Evolutionary conservation across 2,797 vertebrate species (phyloP).

Genomic region (Pangasius djambal): DNA sequence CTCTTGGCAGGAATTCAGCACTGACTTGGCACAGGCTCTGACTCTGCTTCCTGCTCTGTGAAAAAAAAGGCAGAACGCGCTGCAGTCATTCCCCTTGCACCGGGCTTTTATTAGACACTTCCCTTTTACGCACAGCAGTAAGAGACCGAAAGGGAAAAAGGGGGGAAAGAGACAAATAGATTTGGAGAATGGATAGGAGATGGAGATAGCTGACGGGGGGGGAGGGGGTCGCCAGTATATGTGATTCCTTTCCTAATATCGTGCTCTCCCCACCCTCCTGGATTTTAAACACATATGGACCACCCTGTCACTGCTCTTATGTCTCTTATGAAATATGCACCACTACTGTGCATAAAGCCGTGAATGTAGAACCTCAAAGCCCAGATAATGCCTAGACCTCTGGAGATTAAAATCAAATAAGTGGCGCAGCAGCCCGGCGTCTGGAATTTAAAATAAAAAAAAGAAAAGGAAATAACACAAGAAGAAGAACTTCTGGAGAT

Average conservation of each 20-base stretch:
- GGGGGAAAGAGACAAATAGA: slow-evolving; percentile 46
- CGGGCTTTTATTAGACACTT: slow-evolving; percentile 83
- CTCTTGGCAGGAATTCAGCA: slow-evolving; percentile 91
- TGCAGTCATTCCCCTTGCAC: slow-evolving; percentile 70
- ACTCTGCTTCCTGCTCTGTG: slow-evolving; percentile 83
- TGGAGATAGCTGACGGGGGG: background rate
- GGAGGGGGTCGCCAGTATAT: slow-evolving; percentile 12
- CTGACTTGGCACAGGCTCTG: slow-evolving; percentile 84
- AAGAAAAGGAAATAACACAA: slow-evolving; percentile 50
- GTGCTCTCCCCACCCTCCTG: background rate
- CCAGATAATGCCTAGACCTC: slow-evolving; percentile 27
- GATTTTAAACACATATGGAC: slow-evolving; percentile 12
- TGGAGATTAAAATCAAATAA: slow-evolving; percentile 40
- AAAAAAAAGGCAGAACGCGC: slow-evolving; percentile 52
- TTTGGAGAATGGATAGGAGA: background rate
- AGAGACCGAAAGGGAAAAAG: slow-evolving; percentile 60
- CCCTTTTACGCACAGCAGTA: slow-evolving; percentile 71
- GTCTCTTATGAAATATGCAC: slow-evolving; percentile 13
- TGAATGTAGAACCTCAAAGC: slow-evolving; percentile 20
- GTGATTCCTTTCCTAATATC: slow-evolving; percentile 33
- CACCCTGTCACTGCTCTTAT: slow-evolving; percentile 2
- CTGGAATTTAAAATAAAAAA: slow-evolving; percentile 31
- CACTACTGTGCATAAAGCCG: slow-evolving; percentile 23
- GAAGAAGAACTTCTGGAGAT: slow-evolving; percentile 49
- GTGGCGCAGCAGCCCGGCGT: slow-evolving; percentile 30